Evolutionary conservation across 1,140 invertebrate species (phyloP).

Genomic region (Drosophila carrolli): DNA sequence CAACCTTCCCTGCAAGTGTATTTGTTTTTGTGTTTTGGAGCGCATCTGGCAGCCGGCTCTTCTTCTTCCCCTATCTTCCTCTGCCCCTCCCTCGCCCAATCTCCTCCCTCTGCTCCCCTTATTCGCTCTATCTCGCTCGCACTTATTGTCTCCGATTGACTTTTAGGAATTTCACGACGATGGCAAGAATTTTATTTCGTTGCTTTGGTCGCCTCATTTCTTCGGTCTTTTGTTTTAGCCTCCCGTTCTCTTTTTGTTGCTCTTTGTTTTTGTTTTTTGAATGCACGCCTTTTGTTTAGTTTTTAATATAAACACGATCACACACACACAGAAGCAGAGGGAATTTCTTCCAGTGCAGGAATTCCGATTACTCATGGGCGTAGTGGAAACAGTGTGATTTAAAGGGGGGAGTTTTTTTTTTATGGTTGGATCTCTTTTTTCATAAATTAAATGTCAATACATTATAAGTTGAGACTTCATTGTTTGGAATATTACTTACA

Average conservation of each 20-base stretch:
- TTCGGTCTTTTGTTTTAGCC: slow-evolving; percentile 75
- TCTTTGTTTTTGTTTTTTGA: slow-evolving; percentile 63
- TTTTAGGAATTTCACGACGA: slow-evolving; percentile 81
- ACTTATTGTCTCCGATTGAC: slow-evolving; percentile 46
- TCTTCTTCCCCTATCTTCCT: slow-evolving; percentile 5
- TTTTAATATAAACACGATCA: slow-evolving; percentile 53
- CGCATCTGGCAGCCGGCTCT: slow-evolving; percentile 50
- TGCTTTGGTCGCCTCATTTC: slow-evolving; percentile 69
- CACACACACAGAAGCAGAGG: slow-evolving; percentile 10
- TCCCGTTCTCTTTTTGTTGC: slow-evolving; percentile 40
- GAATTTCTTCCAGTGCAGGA: slow-evolving; percentile 44
- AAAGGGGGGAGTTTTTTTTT: too few species aligned
- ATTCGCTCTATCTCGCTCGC: slow-evolving; percentile 32
- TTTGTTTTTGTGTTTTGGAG: slow-evolving; percentile 30
- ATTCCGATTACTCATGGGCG: slow-evolving; percentile 51
- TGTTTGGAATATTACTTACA: too few species aligned
- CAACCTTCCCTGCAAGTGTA: slow-evolving; percentile 41
- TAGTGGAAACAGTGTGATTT: slow-evolving; percentile 3
- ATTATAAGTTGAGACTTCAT: too few species aligned
- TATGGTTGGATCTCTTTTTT: too few species aligned
- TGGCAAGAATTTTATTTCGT: slow-evolving; percentile 80
- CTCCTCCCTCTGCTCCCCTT: slow-evolving; percentile 2
- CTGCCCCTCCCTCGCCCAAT: slow-evolving; percentile 1
- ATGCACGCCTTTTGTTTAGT: slow-evolving; percentile 75
- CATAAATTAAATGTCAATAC: too few species aligned